phyloP scores from a whole-genome alignment of 2,113 vertebrate species.

The Myotis brandtii region DNA sequence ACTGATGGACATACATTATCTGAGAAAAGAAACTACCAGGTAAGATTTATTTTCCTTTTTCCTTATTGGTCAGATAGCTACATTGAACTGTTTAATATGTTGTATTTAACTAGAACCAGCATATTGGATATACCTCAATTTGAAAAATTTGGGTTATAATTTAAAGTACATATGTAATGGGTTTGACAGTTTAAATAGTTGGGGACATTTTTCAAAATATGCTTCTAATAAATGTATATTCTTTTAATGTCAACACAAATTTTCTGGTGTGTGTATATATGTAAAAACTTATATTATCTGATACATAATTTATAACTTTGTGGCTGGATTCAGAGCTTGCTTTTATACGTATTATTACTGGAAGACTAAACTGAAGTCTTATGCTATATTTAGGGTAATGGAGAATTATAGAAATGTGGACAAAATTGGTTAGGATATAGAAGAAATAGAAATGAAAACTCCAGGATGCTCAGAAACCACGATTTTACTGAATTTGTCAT shows the following conservation, averaged over 20 bases:
- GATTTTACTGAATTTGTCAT: constrained; percentile 32
- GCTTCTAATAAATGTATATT: not conserved
- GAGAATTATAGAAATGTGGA: not conserved
- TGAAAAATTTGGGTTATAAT: constrained; percentile 37
- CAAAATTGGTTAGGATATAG: not conserved
- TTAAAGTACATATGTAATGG: not conserved
- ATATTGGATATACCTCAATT: not conserved
- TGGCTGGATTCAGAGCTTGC: constrained; percentile 19
- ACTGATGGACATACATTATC: constrained; percentile 86
- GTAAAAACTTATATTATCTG: constrained; percentile 30
- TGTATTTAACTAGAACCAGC: constrained; percentile 13
- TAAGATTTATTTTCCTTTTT: constrained; percentile 63
- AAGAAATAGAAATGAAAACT: constrained; percentile 49
- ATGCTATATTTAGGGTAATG: constrained; percentile 15
- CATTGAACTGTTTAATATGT: constrained; percentile 32
- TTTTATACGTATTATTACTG: not conserved
- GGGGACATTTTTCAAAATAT: constrained; percentile 24
- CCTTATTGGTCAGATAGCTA: constrained; percentile 5
- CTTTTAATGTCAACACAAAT: not conserved
- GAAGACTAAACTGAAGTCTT: constrained; percentile 1
- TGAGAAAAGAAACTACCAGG: constrained; percentile 86
- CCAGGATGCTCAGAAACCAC: not conserved
- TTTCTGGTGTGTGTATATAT: not conserved
- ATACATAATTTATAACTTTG: not conserved
- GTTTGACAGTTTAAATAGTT: constrained; percentile 49